A percentile compares a stretch with the other conserved stretches of the same genome.
Evolutionary conservation across 2,888 invertebrate genomes (phyloP).

Genomic region (Saturnia pavonia): DNA sequence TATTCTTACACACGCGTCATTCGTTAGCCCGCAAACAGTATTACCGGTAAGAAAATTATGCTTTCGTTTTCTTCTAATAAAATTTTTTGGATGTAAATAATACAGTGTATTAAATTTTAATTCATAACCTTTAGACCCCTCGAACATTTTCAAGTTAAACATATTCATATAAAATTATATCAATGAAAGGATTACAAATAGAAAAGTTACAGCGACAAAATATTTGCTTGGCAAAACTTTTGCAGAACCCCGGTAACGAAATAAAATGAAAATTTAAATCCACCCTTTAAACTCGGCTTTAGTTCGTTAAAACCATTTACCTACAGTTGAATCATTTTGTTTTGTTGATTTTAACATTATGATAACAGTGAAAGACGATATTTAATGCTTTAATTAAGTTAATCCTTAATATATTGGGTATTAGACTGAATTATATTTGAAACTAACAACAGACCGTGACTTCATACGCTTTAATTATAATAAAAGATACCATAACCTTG

Average conservation of each 20-base stretch:
- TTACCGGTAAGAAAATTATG: no score
- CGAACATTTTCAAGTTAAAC: conserved; percentile 1
- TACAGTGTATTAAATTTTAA: not conserved
- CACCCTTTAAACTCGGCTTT: conserved; percentile 35
- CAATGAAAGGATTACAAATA: conserved; percentile 42
- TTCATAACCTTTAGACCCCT: not conserved
- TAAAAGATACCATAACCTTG: not conserved
- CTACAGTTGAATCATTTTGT: conserved; percentile 37
- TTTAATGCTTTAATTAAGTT: not conserved
- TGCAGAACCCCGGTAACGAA: conserved; percentile 42
- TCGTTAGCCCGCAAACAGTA: no score
- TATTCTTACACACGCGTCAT: no score
- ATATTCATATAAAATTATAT: conserved; percentile 30
- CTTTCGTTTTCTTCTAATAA: not conserved
- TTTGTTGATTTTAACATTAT: conserved; percentile 37
- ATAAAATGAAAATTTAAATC: conserved; percentile 51
- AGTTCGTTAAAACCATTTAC: conserved; percentile 43
- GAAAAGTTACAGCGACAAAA: conserved; percentile 50
- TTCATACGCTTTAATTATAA: not conserved
- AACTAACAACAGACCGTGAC: not conserved
- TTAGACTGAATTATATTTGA: not conserved
- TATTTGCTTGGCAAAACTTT: conserved; percentile 53
- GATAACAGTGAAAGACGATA: conserved; percentile 19
- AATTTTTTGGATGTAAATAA: not conserved
- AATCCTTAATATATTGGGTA: not conserved